These are phyloP conservation scores for Pygoscelis antarcticus DNA, from an alignment of 2,113 vertebrate species.

Conservation along the genomic window DNA sequence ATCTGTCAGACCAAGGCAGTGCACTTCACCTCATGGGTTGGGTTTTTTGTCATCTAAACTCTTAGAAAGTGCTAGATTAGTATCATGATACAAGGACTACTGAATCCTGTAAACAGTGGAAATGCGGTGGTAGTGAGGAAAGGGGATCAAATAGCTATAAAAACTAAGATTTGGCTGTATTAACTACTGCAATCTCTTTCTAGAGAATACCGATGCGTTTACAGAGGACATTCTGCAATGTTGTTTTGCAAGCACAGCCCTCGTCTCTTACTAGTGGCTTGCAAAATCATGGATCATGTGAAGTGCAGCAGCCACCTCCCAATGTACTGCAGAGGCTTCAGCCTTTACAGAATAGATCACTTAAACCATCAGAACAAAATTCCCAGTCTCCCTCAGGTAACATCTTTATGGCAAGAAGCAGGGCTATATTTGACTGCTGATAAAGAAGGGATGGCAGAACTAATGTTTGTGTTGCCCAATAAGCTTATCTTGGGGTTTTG, in stretches of 20 bases:
- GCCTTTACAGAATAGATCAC: not conserved
- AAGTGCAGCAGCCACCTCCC: not conserved
- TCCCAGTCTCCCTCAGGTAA: constrained; percentile 69
- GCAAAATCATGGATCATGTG: not conserved
- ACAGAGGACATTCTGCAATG: not conserved
- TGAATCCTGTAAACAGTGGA: not conserved
- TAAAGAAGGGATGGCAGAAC: not conserved
- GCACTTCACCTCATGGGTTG: not conserved
- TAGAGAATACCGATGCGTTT: not conserved
- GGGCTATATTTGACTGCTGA: not conserved
- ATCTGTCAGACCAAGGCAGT: not conserved
- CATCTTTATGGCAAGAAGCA: not conserved
- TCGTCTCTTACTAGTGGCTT: not conserved
- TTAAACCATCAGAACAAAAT: constrained; percentile 37
- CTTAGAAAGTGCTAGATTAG: not conserved
- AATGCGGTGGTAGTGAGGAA: not conserved
- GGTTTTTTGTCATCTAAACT: not conserved
- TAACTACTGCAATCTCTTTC: not conserved
- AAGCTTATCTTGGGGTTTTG: not conserved
- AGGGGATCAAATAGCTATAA: not conserved
- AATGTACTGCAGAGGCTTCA: not conserved
- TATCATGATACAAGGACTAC: not conserved
- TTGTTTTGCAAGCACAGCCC: constrained; percentile 5
- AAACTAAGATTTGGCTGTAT: not conserved
- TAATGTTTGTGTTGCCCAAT: not conserved